phyloP scores from a whole-genome alignment of 2,113 vertebrate species.

The Lanius ludovicianus region DNA sequence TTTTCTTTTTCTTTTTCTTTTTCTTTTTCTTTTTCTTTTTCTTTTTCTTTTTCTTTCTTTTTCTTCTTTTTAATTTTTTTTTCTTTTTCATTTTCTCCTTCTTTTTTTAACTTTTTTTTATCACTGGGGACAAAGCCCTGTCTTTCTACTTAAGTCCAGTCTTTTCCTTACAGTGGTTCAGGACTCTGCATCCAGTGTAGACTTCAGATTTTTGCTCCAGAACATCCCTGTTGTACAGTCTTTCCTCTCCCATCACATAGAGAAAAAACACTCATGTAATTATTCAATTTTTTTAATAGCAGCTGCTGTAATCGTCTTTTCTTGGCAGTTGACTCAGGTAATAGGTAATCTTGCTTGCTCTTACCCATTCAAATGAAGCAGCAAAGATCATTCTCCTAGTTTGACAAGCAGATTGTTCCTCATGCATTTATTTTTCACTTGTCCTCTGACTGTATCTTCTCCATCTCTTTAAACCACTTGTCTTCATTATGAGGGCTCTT shows the following conservation, averaged over 20 bases:
- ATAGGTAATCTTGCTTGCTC: not conserved
- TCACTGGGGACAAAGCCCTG: not conserved
- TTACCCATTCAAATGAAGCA: conserved; percentile 23
- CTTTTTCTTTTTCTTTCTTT: not conserved
- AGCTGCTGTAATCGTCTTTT: not conserved
- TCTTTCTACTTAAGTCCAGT: not conserved
- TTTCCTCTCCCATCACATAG: not conserved
- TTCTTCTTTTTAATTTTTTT: fast-evolving
- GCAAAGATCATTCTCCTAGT: not conserved
- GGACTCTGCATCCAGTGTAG: not conserved
- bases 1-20: fast-evolving
- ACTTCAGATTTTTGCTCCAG: not conserved
- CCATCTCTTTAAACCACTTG: conserved; percentile 29
- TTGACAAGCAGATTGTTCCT: not conserved
- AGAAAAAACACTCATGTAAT: not conserved
- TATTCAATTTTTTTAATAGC: not conserved
- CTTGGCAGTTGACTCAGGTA: not conserved
- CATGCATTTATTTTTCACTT: not conserved
- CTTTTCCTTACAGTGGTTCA: not conserved
- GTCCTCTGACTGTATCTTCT: conserved; percentile 27
- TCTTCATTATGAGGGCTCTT: conserved; percentile 36
- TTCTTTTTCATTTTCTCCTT: not conserved
- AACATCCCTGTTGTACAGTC: not conserved
- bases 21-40: not conserved
- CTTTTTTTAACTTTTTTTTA: not conserved